Conservation (phyloP, 1,140 invertebrate species). For the Linepithema humile region DNA sequence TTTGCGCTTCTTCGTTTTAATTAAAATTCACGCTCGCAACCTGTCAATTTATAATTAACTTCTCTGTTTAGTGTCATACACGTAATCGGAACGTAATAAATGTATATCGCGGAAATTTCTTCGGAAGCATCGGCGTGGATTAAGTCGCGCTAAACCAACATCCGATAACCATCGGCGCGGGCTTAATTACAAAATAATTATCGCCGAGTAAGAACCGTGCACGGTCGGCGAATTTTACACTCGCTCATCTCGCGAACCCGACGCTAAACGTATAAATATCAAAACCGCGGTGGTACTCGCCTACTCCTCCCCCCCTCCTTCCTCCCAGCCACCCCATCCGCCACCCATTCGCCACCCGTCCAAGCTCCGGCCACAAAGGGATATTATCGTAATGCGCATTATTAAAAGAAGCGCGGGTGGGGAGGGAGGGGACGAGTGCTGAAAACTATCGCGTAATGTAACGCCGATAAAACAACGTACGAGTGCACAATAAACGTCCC, state of each 20-base stretch:
- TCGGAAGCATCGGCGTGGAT: neutral
- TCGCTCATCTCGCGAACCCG: neutral
- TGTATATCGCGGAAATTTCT: slow-evolving; percentile 44
- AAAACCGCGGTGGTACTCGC: neutral
- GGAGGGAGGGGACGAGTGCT: slow-evolving; percentile 24
- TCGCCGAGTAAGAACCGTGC: neutral
- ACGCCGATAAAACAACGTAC: slow-evolving; percentile 50
- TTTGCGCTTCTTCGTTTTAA: slow-evolving; percentile 69
- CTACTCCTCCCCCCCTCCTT: neutral
- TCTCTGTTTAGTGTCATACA: slow-evolving; percentile 42
- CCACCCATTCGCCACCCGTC: too few species aligned
- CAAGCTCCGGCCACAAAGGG: slow-evolving; percentile 38
- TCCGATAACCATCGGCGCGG: neutral
- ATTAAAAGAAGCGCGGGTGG: slow-evolving; percentile 46
- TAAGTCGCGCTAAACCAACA: neutral
- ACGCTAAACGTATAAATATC: slow-evolving; percentile 40
- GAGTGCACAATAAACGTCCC: slow-evolving; percentile 68
- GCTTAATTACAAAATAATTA: slow-evolving; percentile 48
- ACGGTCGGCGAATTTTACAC: slow-evolving; percentile 16
- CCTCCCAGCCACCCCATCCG: slow-evolving; percentile 6
- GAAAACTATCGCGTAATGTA: slow-evolving; percentile 67
- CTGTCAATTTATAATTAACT: slow-evolving; percentile 67
- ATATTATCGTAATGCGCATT: slow-evolving; percentile 57
- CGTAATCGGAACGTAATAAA: slow-evolving; percentile 60
- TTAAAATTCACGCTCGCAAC: slow-evolving; percentile 58